phyloP scores from a whole-genome alignment of 2,888 invertebrate genomes.

The Cyrtodaria siliqua region DNA sequence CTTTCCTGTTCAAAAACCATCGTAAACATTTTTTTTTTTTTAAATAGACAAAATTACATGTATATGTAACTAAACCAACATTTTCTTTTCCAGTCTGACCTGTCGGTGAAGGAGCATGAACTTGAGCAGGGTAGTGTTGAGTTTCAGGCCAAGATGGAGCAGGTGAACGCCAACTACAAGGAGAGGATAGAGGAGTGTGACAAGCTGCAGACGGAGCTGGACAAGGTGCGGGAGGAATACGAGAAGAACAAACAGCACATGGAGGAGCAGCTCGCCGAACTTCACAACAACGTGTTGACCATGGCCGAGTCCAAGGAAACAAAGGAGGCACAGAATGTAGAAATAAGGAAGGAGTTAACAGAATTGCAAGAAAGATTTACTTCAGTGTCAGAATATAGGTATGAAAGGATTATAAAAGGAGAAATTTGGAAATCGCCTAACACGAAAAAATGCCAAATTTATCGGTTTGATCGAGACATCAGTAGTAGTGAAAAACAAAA shows the following conservation, averaged over 20 bases:
- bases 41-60: no score
- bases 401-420: no score
- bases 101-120: conserved; percentile 65
- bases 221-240: conserved; percentile 71
- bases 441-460: no score
- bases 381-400: conserved; percentile 33
- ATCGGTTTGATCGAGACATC: no score
- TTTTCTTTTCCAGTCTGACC: conserved; percentile 41
- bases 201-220: conserved; percentile 73
- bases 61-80: no score
- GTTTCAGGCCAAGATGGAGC: conserved; percentile 67
- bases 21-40: no score
- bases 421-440: no score
- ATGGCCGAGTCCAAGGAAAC: conserved; percentile 36
- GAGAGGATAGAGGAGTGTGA: conserved; percentile 69
- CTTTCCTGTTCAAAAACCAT: no score
- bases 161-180: conserved; percentile 48
- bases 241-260: conserved; percentile 37
- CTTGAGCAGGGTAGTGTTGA: conserved; percentile 55
- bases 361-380: conserved; percentile 33
- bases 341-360: conserved; percentile 42
- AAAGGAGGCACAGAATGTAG: conserved; percentile 37
- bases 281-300: conserved; percentile 34
- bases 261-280: conserved; percentile 54
- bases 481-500: no score